phyloP scores from a whole-genome alignment of 2,113 vertebrate genomes.

The Oreochromis niloticus region DNA sequence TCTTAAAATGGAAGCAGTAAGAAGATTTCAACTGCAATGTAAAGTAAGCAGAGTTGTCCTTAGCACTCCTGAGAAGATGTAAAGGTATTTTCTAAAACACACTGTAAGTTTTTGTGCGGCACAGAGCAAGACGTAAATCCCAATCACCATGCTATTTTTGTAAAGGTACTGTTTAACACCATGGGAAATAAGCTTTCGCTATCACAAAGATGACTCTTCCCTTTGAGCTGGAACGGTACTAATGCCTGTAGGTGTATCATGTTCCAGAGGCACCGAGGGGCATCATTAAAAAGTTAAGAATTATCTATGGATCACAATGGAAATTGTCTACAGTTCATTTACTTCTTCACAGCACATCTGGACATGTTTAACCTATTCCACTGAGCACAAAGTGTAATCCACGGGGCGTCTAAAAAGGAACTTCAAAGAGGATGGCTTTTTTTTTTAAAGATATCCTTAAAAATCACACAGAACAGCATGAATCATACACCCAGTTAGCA shows the following conservation, averaged over 20 bases:
- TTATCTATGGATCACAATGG: constrained; percentile 34
- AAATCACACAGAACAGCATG: not conserved
- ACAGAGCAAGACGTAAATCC: not conserved
- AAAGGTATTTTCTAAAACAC: not conserved
- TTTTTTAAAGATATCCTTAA: not conserved
- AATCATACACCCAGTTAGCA: constrained; percentile 18
- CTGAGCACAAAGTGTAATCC: constrained; percentile 30
- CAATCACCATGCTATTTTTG: constrained; percentile 24
- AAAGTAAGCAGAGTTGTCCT: not conserved
- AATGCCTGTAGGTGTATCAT: constrained; percentile 41
- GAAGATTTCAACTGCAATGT: not conserved
- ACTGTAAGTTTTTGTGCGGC: not conserved
- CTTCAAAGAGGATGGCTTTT: constrained; percentile 37
- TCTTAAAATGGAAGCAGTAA: not conserved
- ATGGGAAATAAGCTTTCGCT: constrained; percentile 41
- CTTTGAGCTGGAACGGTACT: constrained; percentile 17
- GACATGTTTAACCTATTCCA: constrained; percentile 58
- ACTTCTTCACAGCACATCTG: constrained; percentile 40
- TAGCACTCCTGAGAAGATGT: not conserved
- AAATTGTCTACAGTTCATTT: constrained; percentile 49
- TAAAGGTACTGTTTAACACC: constrained; percentile 19
- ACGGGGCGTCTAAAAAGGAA: constrained; percentile 37
- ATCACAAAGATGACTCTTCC: constrained; percentile 42
- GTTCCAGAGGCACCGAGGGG: constrained; percentile 43
- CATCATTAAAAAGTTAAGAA: constrained; percentile 63